A percentile compares a stretch with the other conserved stretches of the same genome.
Conservation (phyloP, 2,888 invertebrate genomes). For the Busseola fusca region DNA sequence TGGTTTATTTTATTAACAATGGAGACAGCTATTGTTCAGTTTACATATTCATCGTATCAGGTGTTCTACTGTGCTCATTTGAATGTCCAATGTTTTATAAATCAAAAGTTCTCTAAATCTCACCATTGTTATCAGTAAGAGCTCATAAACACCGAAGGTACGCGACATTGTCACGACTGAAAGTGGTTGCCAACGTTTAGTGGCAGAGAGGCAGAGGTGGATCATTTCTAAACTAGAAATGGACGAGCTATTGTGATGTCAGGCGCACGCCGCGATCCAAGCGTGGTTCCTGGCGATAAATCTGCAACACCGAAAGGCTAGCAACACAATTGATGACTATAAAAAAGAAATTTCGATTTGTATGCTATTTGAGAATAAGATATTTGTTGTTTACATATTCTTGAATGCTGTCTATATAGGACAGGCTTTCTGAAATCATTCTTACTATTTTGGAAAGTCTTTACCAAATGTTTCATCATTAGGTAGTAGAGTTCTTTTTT, state of each 20-base stretch:
- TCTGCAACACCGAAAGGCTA: conserved; percentile 66
- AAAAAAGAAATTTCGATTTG: conserved; percentile 50
- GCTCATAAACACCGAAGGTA: conserved; percentile 64
- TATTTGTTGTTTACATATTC: conserved; percentile 4
- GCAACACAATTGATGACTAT: conserved; percentile 58
- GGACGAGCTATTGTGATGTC: conserved; percentile 82
- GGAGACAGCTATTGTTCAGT: not conserved
- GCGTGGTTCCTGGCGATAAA: conserved; percentile 72
- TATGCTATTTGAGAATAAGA: conserved; percentile 36
- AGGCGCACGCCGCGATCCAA: conserved; percentile 65
- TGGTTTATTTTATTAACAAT: conserved; percentile 1
- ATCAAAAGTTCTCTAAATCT: conserved; percentile 41
- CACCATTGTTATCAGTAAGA: conserved; percentile 59
- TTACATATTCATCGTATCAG: conserved; percentile 11
- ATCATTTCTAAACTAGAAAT: conserved; percentile 73
- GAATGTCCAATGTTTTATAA: conserved; percentile 42
- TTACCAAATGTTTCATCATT: not conserved
- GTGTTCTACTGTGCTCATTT: conserved; percentile 30
- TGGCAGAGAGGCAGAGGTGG: conserved; percentile 59
- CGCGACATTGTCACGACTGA: conserved; percentile 69
- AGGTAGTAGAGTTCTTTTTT: conserved; percentile 1
- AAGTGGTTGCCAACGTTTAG: conserved; percentile 59
- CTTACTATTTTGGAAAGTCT: not conserved
- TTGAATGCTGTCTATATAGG: not conserved
- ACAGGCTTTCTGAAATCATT: not conserved